These are phyloP conservation scores for Tetranychus urticae DNA, from an alignment of 1,140 invertebrate genomes.

Conservation along the genomic window DNA sequence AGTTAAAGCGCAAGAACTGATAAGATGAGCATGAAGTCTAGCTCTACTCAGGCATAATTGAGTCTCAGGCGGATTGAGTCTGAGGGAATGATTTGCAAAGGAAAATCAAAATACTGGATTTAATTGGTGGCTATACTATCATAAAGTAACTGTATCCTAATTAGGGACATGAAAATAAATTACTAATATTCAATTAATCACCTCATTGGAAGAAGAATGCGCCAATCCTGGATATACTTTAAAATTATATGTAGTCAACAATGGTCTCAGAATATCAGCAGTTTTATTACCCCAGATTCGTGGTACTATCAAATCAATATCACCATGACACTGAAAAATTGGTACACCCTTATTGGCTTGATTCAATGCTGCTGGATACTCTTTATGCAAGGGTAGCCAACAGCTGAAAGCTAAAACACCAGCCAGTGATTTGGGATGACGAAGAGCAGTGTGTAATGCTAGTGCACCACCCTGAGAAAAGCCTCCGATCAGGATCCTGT, in stretches of 20 bases:
- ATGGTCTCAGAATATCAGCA: constrained; percentile 51
- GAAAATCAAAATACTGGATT: too few relatives aligned
- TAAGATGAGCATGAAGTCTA: too few relatives aligned
- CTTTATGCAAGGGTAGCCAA: constrained; percentile 77
- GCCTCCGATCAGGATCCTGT: constrained; percentile 30
- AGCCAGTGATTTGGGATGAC: constrained; percentile 50
- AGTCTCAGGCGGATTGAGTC: background rate
- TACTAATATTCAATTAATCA: constrained; percentile 16
- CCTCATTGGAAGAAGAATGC: constrained; percentile 66
- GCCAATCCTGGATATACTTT: constrained; percentile 62
- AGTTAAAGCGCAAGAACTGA: too few relatives aligned
- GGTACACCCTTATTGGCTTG: constrained; percentile 32
- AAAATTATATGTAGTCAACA: constrained; percentile 53
- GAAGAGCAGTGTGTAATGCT: constrained; percentile 55
- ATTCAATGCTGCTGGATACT: constrained; percentile 36
- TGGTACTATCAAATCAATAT: constrained; percentile 70
- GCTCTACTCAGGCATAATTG: too few relatives aligned
- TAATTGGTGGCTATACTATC: too few relatives aligned
- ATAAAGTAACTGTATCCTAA: too few relatives aligned
- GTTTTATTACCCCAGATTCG: constrained; percentile 81
- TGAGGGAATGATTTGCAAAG: background rate
- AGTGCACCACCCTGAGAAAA: constrained; percentile 26
- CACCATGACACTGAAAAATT: constrained; percentile 80
- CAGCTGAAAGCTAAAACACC: constrained; percentile 65
- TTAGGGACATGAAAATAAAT: too few relatives aligned